Evolutionary conservation across 2,888 invertebrate genomes (phyloP), one percentile per base, ranked within the genome.

Genomic region (Congeria kusceri): DNA sequence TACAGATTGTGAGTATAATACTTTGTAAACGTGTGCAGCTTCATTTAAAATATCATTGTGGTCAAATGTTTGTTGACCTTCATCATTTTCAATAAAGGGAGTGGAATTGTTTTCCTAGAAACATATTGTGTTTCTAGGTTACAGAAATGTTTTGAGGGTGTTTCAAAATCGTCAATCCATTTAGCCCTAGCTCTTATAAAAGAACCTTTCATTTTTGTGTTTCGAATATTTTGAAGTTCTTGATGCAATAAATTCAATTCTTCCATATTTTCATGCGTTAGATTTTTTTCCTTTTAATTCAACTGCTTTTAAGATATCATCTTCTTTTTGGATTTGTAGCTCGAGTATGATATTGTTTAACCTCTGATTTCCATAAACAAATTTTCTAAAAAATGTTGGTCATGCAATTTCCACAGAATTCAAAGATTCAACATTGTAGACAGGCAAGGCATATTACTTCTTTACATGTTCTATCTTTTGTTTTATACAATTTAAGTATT

Each of bases 351-450:
- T 25, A 77, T 62, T 15, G 65, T 64, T 62, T 59, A 49, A 3
- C 73, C 65, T 28, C 73, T 62, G 13, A 73, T 73, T 78, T 69
- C 69, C 69, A 73, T 73, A 57, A 70, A 47, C 13, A 73, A 20
- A 44, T 47, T 67, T 58, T 77, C 72, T 18, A 77, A 46, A 53
- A 68, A 68, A 11, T 28, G 44, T 57, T 73, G 46, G 53, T 65
- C 69, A 61, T 64, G 23, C 3, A 73, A 72, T 57, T 7, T 63
- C 56, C 23, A 28, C 15, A 18, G 15, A 39, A 39, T 62, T 5
- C 11, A 59, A 32, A 58, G 32, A 13, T 20, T 68, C 56, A 59
- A 32, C 1, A 39, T 64, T 53, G 56, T 78, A 75, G 15, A 68
- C 64, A 27, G 68, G 75, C n/a, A 68, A 23, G 47, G 56, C 49